Evolutionary conservation across 2,888 invertebrate species (phyloP).

Genomic region (Harpalus rubripes): DNA sequence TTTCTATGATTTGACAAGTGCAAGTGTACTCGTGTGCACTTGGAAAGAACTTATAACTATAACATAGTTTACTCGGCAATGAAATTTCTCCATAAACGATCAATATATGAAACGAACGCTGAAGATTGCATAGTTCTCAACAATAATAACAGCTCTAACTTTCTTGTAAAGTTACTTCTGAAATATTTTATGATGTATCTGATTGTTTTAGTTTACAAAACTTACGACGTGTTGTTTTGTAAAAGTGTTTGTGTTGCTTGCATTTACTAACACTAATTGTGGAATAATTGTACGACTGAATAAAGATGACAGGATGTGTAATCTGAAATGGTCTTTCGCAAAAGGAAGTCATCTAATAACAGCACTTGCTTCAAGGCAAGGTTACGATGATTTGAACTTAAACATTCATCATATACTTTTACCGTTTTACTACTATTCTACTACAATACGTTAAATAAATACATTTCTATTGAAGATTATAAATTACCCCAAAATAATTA

Average conservation of each 20-base stretch:
- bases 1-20: background rate
- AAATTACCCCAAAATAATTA: too few species aligned
- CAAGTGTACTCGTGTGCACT: background rate
- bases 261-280: background rate
- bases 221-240: background rate
- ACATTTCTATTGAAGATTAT: background rate
- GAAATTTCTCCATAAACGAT: background rate
- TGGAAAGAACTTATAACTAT: background rate
- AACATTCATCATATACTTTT: background rate
- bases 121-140: background rate
- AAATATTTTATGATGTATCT: too few species aligned
- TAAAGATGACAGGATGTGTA: conserved; percentile 24
- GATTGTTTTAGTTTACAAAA: background rate
- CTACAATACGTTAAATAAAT: background rate
- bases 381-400: background rate
- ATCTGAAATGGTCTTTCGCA: conserved; percentile 31
- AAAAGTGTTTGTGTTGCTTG: background rate
- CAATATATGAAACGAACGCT: background rate
- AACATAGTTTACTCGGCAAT: background rate
- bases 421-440: conserved; percentile 1
- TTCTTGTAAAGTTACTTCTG: too few species aligned
- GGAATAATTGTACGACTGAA: conserved; percentile 8
- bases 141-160: background rate
- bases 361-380: conserved; percentile 13
- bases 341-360: conserved; percentile 38